phyloP scores from a whole-genome alignment of 2,888 invertebrate genomes.

The Globia sparganii region DNA sequence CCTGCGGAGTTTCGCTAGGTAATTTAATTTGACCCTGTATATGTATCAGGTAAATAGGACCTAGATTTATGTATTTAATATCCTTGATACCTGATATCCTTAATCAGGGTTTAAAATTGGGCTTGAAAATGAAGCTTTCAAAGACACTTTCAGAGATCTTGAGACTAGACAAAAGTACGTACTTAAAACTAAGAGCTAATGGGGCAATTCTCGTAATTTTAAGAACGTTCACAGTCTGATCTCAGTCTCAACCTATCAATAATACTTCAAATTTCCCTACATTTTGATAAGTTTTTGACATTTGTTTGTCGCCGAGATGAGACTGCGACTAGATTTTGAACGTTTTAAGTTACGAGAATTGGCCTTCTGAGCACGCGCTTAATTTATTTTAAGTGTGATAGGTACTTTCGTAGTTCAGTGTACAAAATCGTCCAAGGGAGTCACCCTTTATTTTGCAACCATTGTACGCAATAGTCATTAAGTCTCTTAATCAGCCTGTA shows the following conservation, averaged over 20 bases:
- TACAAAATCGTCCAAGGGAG: neutral
- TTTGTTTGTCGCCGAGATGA: too few species aligned
- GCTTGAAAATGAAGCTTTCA: neutral
- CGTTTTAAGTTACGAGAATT: too few species aligned
- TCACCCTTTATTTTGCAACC: neutral
- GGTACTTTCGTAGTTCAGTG: neutral
- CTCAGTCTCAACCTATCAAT: too few species aligned
- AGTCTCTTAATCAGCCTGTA: too few species aligned
- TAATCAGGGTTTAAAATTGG: neutral
- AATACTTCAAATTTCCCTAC: too few species aligned
- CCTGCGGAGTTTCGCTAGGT: neutral
- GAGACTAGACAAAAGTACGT: slow-evolving; percentile 9
- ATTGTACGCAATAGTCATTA: too few species aligned
- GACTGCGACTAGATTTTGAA: too few species aligned
- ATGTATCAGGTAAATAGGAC: neutral
- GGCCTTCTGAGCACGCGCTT: neutral
- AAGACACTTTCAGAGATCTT: neutral
- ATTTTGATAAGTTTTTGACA: too few species aligned
- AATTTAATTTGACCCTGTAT: neutral
- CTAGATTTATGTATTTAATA: slow-evolving; percentile 38
- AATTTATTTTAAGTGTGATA: slow-evolving; percentile 1
- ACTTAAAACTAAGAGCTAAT: slow-evolving; percentile 9
- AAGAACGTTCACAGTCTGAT: too few species aligned
- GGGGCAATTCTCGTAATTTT: too few species aligned
- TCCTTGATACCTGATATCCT: neutral